phyloP scores from a whole-genome alignment of 1,140 invertebrate genomes.

The Pseudomyrmex concolor region DNA sequence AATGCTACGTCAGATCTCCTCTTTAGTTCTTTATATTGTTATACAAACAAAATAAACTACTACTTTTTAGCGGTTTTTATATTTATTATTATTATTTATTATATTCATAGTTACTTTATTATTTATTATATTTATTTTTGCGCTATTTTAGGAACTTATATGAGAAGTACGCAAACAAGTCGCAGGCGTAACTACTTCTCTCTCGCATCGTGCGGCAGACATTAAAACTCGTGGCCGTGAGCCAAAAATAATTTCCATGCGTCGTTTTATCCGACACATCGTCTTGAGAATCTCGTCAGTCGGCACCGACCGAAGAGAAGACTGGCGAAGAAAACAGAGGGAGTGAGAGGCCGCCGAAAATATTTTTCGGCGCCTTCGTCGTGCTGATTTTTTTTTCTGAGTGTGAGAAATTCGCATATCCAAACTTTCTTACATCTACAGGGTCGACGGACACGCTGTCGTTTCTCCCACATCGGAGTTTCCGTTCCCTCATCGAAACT shows the following conservation, averaged over 20 bases:
- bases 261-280: slow-evolving; percentile 12
- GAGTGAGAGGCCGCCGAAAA: slow-evolving; percentile 30
- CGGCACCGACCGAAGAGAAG: not conserved
- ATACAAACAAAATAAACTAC: too few relatives aligned
- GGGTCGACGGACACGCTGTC: slow-evolving; percentile 34
- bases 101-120: too few relatives aligned
- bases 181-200: not conserved
- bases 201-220: not conserved
- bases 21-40: not conserved
- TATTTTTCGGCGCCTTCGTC: slow-evolving; percentile 53
- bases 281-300: slow-evolving; percentile 33
- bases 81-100: too few relatives aligned
- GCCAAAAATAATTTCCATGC: slow-evolving; percentile 48
- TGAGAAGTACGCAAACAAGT: too few relatives aligned
- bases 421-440: slow-evolving; percentile 62
- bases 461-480: slow-evolving; percentile 59
- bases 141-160: too few relatives aligned
- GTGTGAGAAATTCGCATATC: slow-evolving; percentile 55
- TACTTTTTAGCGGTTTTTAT: too few relatives aligned
- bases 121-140: too few relatives aligned
- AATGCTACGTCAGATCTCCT: not conserved
- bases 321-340: not conserved
- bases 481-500: slow-evolving; percentile 67
- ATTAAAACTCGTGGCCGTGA: slow-evolving; percentile 16
- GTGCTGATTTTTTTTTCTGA: slow-evolving; percentile 39